Percentiles rank a stretch among this genome's conserved stretches.
phyloP scores from a whole-genome alignment of 1,140 invertebrate species.

The Paralvinella palmiformis region DNA sequence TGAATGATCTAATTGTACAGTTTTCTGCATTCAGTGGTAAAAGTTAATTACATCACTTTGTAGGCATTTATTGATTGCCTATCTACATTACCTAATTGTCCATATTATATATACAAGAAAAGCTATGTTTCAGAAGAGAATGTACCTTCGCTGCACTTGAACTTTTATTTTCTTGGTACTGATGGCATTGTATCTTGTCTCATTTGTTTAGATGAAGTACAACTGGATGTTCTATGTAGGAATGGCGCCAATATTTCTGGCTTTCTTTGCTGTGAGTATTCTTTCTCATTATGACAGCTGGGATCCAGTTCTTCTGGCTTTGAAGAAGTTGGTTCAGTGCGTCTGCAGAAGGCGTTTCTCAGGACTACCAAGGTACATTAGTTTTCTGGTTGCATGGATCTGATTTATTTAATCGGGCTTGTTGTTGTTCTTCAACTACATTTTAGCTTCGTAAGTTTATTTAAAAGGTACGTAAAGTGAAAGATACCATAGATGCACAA shows the following conservation, averaged over 20 bases:
- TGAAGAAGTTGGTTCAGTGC: constrained; percentile 58
- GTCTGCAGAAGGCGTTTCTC: constrained; percentile 51
- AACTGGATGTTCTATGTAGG: constrained; percentile 73
- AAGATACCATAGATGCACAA: neutral
- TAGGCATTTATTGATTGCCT: no score
- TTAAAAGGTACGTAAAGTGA: constrained; percentile 1
- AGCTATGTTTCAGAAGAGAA: no score
- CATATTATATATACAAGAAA: no score
- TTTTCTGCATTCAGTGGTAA: no score
- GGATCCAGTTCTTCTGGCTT: constrained; percentile 67
- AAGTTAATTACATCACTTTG: no score
- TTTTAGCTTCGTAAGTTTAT: neutral
- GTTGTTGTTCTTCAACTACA: constrained; percentile 4
- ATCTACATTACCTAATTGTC: no score
- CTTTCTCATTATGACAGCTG: constrained; percentile 77
- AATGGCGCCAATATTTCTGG: constrained; percentile 68
- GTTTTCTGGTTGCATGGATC: neutral
- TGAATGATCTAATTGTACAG: no score
- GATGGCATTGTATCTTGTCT: no score
- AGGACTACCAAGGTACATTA: constrained; percentile 23
- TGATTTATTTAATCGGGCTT: constrained; percentile 5
- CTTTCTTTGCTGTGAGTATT: constrained; percentile 69
- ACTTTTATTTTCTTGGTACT: no score
- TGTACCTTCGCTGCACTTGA: no score
- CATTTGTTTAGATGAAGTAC: constrained; percentile 57